Conservation (phyloP, 2,888 invertebrate species). For the Pocota personata region DNA sequence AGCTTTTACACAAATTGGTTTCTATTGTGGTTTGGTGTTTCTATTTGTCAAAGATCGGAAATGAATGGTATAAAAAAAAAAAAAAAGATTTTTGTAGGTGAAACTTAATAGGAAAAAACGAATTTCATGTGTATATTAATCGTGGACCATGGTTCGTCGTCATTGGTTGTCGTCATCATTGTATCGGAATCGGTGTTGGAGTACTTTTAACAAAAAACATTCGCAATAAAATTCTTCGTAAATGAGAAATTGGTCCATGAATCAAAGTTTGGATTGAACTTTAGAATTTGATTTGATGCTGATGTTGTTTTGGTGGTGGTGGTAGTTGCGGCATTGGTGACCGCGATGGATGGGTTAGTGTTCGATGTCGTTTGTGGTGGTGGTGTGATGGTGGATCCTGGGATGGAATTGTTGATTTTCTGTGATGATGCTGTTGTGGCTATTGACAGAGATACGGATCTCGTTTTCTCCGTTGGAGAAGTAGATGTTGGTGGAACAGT, state of each 20-base stretch:
- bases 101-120: constrained; percentile 11
- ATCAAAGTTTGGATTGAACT: constrained; percentile 81
- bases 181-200: constrained; percentile 26
- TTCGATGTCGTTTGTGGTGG: constrained; percentile 67
- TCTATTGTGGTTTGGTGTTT: constrained; percentile 25
- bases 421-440: constrained; percentile 60
- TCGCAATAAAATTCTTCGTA: constrained; percentile 82
- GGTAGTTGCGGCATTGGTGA: constrained; percentile 49
- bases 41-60: not conserved
- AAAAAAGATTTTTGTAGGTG: not conserved
- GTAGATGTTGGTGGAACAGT: constrained; percentile 74
- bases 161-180: constrained; percentile 63
- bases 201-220: constrained; percentile 80
- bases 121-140: constrained; percentile 35
- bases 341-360: constrained; percentile 26
- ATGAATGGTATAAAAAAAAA: not conserved
- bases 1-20: constrained; percentile 64
- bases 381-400: constrained; percentile 70
- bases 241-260: constrained; percentile 83
- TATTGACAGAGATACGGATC: constrained; percentile 70
- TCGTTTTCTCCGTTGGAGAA: constrained; percentile 68
- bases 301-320: constrained; percentile 53
- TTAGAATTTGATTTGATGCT: constrained; percentile 74
- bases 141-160: constrained; percentile 62
- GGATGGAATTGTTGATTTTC: constrained; percentile 72